Evolutionary conservation across 2,797 vertebrate genomes (phyloP).

Genomic region (Pseudopleuronectes americanus): DNA sequence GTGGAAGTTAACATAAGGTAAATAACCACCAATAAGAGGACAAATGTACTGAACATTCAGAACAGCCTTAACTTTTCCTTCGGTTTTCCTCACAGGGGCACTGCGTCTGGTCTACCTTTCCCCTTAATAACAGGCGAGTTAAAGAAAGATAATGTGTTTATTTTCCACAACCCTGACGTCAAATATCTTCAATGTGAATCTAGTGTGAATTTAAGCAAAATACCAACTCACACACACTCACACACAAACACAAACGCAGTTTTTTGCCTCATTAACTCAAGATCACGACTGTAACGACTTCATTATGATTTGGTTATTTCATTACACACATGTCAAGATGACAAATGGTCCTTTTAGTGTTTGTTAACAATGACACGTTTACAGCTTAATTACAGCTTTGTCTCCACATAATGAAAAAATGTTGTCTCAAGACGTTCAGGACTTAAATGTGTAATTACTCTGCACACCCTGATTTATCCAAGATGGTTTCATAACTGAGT

Average conservation of each 20-base stretch:
- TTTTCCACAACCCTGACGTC: neutral
- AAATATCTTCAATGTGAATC: too few species aligned
- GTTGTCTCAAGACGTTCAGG: conserved; percentile 8
- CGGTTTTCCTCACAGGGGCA: neutral
- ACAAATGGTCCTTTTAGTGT: conserved; percentile 15
- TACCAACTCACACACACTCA: neutral
- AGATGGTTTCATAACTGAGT: neutral
- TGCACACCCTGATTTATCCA: neutral
- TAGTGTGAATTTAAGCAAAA: too few species aligned
- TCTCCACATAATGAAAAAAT: conserved; percentile 2
- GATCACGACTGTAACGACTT: neutral
- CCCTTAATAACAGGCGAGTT: too few species aligned
- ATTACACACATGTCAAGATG: conserved; percentile 1
- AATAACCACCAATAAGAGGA: neutral
- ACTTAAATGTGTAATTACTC: conserved; percentile 8
- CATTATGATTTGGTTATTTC: neutral
- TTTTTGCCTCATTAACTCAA: neutral
- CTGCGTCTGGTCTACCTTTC: neutral
- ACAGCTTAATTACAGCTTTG: conserved; percentile 10
- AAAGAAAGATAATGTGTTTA: neutral
- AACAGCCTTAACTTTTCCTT: neutral
- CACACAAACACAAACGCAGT: too few species aligned
- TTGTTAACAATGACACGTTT: conserved; percentile 4
- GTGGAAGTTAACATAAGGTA: too few species aligned
- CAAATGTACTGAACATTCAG: neutral